Conservation (phyloP, 2,797 vertebrate species). For the Chaunax sp. region DNA sequence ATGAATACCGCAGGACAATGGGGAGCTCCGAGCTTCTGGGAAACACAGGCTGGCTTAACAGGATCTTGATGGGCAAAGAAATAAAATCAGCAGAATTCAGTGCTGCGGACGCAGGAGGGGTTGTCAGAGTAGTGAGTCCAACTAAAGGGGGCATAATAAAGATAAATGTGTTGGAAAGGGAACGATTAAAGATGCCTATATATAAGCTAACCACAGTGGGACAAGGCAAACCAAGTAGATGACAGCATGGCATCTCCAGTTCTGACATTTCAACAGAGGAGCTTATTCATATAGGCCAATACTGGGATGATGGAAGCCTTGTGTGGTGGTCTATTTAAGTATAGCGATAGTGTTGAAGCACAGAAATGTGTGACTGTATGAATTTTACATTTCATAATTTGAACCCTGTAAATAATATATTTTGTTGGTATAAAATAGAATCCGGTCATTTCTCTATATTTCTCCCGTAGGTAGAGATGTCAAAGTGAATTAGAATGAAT, state of each 20-base stretch:
- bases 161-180: conserved; percentile 24
- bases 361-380: background rate
- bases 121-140: conserved; percentile 32
- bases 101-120: conserved; percentile 3
- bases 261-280: background rate
- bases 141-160: conserved; percentile 18
- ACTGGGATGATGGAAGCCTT: background rate
- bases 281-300: background rate
- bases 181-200: conserved; percentile 18
- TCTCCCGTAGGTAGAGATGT: conserved; percentile 6
- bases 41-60: conserved; percentile 45
- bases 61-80: conserved; percentile 37
- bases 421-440: background rate
- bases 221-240: background rate
- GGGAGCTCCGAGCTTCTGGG: conserved; percentile 46
- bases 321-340: background rate
- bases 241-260: conserved; percentile 1
- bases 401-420: conserved; percentile 8
- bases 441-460: background rate
- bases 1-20: conserved; percentile 28
- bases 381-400: background rate
- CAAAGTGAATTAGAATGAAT: conserved; percentile 29
- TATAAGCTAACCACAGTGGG: background rate
- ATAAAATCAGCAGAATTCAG: conserved; percentile 39
- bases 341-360: background rate